These are phyloP conservation scores for Phymastichus coffea DNA, from an alignment of 1,140 invertebrate genomes.

Conservation along the genomic window DNA sequence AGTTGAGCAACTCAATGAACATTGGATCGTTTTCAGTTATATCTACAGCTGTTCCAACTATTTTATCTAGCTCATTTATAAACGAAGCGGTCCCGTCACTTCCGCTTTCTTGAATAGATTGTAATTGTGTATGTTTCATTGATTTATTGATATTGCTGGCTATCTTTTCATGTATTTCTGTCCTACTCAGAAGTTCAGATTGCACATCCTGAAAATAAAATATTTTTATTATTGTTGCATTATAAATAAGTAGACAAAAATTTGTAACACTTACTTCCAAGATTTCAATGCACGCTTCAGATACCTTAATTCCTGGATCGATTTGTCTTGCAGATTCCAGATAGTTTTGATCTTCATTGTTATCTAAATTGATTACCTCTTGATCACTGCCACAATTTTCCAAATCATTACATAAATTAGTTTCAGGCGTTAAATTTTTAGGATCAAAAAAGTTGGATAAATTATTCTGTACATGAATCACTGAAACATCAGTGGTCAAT, in stretches of 20 bases:
- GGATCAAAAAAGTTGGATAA: too few relatives aligned
- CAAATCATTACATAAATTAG: too few relatives aligned
- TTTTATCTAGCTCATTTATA: conserved; percentile 10
- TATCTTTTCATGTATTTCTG: conserved; percentile 19
- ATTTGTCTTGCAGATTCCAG: too few relatives aligned
- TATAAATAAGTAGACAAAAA: neutral
- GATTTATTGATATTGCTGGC: conserved; percentile 15
- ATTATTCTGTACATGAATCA: too few relatives aligned
- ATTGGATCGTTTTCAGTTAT: conserved; percentile 23
- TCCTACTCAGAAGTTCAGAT: conserved; percentile 16
- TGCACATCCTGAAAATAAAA: conserved; percentile 3
- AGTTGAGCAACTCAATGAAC: conserved; percentile 11
- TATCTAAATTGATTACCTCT: too few relatives aligned
- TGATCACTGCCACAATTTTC: too few relatives aligned
- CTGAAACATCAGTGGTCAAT: too few relatives aligned
- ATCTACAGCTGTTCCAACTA: conserved; percentile 3
- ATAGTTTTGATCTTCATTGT: too few relatives aligned
- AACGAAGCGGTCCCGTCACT: neutral
- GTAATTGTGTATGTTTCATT: conserved; percentile 1
- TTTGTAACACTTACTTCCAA: too few relatives aligned
- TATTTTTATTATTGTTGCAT: neutral
- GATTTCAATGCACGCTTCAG: too few relatives aligned
- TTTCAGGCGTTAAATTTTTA: too few relatives aligned
- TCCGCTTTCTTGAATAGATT: neutral
- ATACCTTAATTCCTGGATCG: too few relatives aligned